Evolutionary conservation across 2,113 vertebrate species (phyloP), one percentile per base, ranked within the genome.

Genomic region (Menidia beryllina): DNA sequence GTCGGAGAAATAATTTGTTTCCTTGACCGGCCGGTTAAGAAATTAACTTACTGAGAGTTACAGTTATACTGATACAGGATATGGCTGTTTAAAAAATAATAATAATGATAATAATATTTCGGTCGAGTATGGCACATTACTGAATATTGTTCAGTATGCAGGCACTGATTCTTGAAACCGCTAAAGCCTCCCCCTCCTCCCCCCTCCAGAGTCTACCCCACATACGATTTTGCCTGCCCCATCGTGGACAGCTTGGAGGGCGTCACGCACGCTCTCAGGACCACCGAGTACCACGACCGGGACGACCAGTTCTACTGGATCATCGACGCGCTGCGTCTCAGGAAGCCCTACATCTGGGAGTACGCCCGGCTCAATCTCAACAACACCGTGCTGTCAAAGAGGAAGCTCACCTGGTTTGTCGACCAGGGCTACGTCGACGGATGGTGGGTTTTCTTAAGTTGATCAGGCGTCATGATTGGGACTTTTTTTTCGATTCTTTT

Each of bases 241-340:
- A 98, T 99, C 38, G 98, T 99, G 81, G 98, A 99, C 90, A 99
- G 97, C 78, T 69, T 98, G 58, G 98, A 99, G 91, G 96, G 94
- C 0, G 97, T 99, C 70, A 99, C 98, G 1, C 98, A 99, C 13
- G 97, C 97, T 3, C 89, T 99, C 17, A 95, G 98, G 75, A 99
- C 98, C 69, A 99, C 97, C 0, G 98, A 99, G 85, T 99, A 99
- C 84, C 98, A 99, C 23, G 98, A 99, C 79, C 93, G 98, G 13
- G 98, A 99, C 19, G 97, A 98, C 13, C 98, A 99, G 56, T 99
- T 95, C 84, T 99, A 99, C 72, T 99, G 98, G 98, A 91, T 99
- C 34, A 98, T 98, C 43, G 87, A 96, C 15, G 94, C 96, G 2
- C 83, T 99, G 84, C 91, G 93, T 20, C 94, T 99, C 82, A 93